phyloP scores from a whole-genome alignment of 2,113 vertebrate species.

The Dasyurus viverrinus region DNA sequence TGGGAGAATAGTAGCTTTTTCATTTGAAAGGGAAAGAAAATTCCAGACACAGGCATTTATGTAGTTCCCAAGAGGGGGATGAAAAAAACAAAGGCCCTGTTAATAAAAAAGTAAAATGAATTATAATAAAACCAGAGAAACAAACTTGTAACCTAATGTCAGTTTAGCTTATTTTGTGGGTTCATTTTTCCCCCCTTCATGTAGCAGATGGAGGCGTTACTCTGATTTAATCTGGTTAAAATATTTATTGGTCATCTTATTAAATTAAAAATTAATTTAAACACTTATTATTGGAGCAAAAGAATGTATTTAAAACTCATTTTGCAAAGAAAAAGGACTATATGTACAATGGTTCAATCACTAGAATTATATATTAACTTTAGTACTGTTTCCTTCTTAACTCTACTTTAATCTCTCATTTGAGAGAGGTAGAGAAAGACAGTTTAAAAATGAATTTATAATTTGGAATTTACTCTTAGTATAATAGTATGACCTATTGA shows the following conservation, averaged over 20 bases:
- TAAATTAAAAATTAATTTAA: not conserved
- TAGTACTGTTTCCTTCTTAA: slow-evolving; percentile 18
- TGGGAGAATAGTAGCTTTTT: slow-evolving; percentile 75
- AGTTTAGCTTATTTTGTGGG: slow-evolving; percentile 4
- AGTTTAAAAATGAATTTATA: not conserved
- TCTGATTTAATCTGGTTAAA: not conserved
- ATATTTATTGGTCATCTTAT: not conserved
- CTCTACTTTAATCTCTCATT: slow-evolving; percentile 6
- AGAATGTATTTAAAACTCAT: slow-evolving; percentile 37
- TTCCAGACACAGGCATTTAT: slow-evolving; percentile 63
- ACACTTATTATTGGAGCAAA: slow-evolving; percentile 7
- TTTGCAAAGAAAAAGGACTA: slow-evolving; percentile 33
- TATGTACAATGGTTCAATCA: not conserved
- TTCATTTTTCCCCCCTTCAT: not conserved
- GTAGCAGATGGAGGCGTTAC: not conserved
- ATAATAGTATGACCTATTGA: not conserved
- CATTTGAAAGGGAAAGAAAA: slow-evolving; percentile 61
- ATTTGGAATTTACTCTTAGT: not conserved
- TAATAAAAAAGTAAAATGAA: slow-evolving; percentile 75
- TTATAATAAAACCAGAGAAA: slow-evolving; percentile 64
- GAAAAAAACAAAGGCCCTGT: slow-evolving; percentile 66
- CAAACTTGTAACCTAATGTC: slow-evolving; percentile 56
- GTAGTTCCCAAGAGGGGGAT: slow-evolving; percentile 65
- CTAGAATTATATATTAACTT: slow-evolving; percentile 17
- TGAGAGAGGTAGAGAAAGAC: not conserved